Conservation (phyloP, 2,113 vertebrate genomes). For the Rhabdornis inornatus region DNA sequence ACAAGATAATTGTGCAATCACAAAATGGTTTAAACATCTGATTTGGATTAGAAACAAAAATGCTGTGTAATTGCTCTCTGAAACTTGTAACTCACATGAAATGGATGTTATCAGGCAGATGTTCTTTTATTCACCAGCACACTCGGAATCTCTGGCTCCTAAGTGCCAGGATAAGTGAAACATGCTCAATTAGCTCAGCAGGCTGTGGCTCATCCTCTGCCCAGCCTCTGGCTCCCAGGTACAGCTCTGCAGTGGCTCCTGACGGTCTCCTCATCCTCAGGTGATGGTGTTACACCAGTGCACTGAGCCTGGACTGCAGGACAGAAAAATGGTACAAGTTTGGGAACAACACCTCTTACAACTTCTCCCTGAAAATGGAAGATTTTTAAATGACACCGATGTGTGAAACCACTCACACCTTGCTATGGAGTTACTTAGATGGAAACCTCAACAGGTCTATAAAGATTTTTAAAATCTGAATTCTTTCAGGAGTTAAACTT, state of each 20-base stretch:
- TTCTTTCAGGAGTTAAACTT: not conserved
- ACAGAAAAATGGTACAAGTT: not conserved
- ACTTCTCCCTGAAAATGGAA: not conserved
- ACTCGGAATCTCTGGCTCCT: constrained; percentile 47
- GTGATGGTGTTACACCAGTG: not conserved
- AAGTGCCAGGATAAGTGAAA: constrained; percentile 39
- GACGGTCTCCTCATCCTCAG: not conserved
- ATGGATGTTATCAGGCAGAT: constrained; percentile 65
- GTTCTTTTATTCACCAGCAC: constrained; percentile 66
- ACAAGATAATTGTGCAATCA: constrained; percentile 59
- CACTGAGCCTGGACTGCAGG: not conserved
- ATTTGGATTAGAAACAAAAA: constrained; percentile 63
- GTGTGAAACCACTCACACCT: not conserved
- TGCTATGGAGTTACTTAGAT: not conserved
- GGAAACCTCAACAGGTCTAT: not conserved
- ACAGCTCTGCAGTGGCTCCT: not conserved
- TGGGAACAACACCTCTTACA: not conserved
- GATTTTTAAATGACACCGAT: accelerated
- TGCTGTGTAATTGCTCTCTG: constrained; percentile 35
- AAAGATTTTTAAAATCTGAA: not conserved
- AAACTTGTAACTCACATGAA: constrained; percentile 46
- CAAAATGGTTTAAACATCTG: constrained; percentile 57
- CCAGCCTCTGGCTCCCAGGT: constrained; percentile 17
- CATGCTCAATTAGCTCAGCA: constrained; percentile 54
- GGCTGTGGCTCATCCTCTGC: constrained; percentile 40